A percentile compares a stretch with the other conserved stretches of the same genome.
These are phyloP conservation scores for Myathropa florea DNA, from an alignment of 2,888 invertebrate genomes.

Conservation along the genomic window DNA sequence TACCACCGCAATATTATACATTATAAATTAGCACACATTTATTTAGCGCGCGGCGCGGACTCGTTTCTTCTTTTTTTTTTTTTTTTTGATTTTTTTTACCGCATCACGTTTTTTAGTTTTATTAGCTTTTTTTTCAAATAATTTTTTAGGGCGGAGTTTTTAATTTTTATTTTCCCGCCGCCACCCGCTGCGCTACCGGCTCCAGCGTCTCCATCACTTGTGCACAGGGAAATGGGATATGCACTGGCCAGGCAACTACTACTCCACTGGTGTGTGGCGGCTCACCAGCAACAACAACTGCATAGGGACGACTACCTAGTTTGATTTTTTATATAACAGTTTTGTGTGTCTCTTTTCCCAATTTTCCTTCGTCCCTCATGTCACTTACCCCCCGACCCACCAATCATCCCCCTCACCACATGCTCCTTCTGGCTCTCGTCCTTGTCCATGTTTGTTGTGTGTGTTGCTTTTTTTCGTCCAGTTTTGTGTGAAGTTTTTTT, in stretches of 20 bases:
- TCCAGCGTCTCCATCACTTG: slow-evolving; percentile 37
- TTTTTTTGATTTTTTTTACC: slow-evolving; percentile 43
- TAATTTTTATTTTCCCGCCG: slow-evolving; percentile 78
- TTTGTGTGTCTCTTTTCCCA: slow-evolving; percentile 69
- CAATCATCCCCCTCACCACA: background rate
- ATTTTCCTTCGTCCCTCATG: slow-evolving; percentile 30
- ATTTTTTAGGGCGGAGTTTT: slow-evolving; percentile 80
- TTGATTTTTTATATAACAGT: slow-evolving; percentile 70
- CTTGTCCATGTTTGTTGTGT: slow-evolving; percentile 53
- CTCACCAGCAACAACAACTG: slow-evolving; percentile 32
- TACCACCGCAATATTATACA: slow-evolving; percentile 72
- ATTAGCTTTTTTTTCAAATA: slow-evolving; percentile 72
- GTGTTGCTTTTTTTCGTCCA: slow-evolving; percentile 57
- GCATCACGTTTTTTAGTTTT: slow-evolving; percentile 67
- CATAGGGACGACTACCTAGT: slow-evolving; percentile 64
- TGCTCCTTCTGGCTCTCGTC: background rate
- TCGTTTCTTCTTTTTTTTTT: slow-evolving; percentile 30
- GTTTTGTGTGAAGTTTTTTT: slow-evolving; percentile 75
- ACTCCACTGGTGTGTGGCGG: background rate
- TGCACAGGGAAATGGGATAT: slow-evolving; percentile 32
- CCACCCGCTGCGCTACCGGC: slow-evolving; percentile 62
- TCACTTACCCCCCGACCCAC: no score
- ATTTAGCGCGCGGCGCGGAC: slow-evolving; percentile 54
- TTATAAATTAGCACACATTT: slow-evolving; percentile 78
- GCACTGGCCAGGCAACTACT: background rate